Evolutionary conservation across 2,113 vertebrate species (phyloP), one percentile per base, ranked within the genome.

Genomic region (Mus spicilegus): DNA sequence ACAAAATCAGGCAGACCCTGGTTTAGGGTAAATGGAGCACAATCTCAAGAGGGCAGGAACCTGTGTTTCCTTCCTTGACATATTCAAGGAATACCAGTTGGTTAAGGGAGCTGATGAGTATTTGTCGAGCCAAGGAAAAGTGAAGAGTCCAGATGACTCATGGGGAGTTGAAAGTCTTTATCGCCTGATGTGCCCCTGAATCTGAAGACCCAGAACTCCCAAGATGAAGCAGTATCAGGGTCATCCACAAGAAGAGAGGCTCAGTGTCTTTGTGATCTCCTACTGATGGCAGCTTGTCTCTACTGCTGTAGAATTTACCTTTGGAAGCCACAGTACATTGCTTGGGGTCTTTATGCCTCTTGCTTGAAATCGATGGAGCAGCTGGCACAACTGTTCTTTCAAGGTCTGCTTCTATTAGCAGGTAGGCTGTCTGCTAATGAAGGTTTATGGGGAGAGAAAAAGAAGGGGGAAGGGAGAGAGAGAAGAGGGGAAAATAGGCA

Each of bases 371-470:
- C 36, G 26, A 5, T 49, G 76, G 72, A 30, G 22, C 46, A 65
- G 30, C 28, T 8, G 5, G 70, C 76, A 88, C 65, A 94, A 76
- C 9, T 58, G 75, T 81, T 86, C 76, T 95, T 92, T 88, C 56
- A 77, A 91, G 77, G 86, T 30, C 46, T 61, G 39, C 33, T 92
- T 80, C 22, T 87, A 10, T 88, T 81, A 92, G 12, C 17, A 61
- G 72, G 61, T 42, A 49, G 54, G 36, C 58, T 97, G 88, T 76
- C 61, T 89, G 13, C 88, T 92, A 82, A 58, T 67, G 22, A 56
- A 90, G 36, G 28, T 63, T 94, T 36, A 28, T 54, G 28, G 46
- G 26, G 2, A 19, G 72, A 24, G 76, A 51, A n/a, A 51, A 42
- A 69, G 30, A 7, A 49, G 7, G 10, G 7, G 3, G 16, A 2